Evolutionary conservation across 2,888 invertebrate genomes (phyloP).

Genomic region (Yponomeuta plumbellus): DNA sequence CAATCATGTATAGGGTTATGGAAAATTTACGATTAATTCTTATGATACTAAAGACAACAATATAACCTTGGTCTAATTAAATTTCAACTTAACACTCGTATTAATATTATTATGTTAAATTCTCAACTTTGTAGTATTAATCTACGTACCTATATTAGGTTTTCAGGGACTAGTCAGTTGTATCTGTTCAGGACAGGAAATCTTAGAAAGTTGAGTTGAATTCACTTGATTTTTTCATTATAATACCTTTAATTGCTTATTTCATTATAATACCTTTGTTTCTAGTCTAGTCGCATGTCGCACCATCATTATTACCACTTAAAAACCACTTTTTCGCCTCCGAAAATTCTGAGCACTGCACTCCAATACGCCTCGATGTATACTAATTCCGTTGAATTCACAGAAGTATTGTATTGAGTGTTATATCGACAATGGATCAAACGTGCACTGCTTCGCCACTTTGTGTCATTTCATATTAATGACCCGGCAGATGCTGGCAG

Average conservation of each 20-base stretch:
- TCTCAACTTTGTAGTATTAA: too few relatives aligned
- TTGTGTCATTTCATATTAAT: conserved; percentile 3
- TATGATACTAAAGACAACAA: too few relatives aligned
- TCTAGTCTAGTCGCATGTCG: neutral
- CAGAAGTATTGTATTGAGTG: neutral
- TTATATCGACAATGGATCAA: neutral
- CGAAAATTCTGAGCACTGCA: neutral
- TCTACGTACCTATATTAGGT: too few relatives aligned
- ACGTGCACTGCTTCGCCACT: neutral
- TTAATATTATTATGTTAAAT: too few relatives aligned
- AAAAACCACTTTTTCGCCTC: neutral
- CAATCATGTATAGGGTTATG: too few relatives aligned
- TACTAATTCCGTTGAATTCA: neutral
- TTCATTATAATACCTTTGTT: neutral
- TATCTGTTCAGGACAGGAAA: too few relatives aligned
- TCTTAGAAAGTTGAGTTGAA: too few relatives aligned
- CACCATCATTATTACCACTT: neutral
- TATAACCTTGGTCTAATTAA: too few relatives aligned
- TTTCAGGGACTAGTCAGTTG: too few relatives aligned
- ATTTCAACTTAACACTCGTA: too few relatives aligned
- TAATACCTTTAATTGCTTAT: neutral
- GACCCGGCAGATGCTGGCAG: conserved; percentile 15
- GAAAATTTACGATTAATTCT: too few relatives aligned
- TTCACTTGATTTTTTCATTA: too few relatives aligned
- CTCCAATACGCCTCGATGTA: neutral